Conservation (phyloP, 2,113 vertebrate genomes). For the Ginglymostoma cirratum region DNA sequence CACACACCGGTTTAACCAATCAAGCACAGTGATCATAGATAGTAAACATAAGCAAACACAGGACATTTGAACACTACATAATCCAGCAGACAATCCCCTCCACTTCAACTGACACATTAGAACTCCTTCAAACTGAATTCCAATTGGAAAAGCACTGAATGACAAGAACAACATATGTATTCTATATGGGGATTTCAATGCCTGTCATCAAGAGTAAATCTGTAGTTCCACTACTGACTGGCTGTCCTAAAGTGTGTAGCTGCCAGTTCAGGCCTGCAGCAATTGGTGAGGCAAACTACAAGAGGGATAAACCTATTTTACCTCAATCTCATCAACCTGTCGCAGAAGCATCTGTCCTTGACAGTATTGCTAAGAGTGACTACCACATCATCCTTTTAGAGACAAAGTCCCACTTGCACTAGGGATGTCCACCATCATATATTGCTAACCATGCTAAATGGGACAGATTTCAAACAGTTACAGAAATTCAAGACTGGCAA, state of each 20-base stretch:
- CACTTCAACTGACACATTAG: background rate
- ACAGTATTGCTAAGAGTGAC: background rate
- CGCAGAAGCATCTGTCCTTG: background rate
- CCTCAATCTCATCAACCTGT: background rate
- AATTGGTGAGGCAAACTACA: background rate
- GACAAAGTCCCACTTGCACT: background rate
- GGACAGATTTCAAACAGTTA: background rate
- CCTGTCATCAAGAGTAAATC: too few species aligned
- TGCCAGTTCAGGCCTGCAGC: background rate
- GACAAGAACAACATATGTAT: background rate
- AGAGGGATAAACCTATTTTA: background rate
- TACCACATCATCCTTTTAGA: background rate
- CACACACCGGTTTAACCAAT: background rate
- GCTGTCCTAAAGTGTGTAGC: background rate
- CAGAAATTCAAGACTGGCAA: background rate
- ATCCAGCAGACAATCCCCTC: background rate
- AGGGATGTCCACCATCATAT: background rate
- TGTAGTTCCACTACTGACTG: background rate
- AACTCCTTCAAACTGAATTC: background rate
- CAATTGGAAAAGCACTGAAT: background rate
- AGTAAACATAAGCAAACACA: background rate
- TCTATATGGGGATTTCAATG: background rate
- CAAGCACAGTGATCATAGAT: background rate
- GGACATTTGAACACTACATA: background rate
- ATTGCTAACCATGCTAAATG: background rate